phyloP scores from a whole-genome alignment of 2,113 vertebrate species.

The Pelodiscus sinensis region DNA sequence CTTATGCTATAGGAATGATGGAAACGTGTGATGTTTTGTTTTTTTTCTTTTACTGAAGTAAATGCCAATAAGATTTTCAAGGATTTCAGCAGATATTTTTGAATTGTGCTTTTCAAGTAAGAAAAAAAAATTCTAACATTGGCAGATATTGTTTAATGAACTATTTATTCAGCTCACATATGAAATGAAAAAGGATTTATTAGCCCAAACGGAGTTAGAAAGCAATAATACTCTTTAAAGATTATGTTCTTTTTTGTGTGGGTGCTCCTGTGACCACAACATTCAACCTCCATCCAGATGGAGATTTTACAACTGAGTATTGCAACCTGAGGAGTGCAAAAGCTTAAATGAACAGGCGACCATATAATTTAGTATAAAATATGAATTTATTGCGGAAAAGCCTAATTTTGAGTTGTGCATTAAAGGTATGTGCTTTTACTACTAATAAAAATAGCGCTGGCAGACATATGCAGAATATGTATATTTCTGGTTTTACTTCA shows the following conservation, averaged over 20 bases:
- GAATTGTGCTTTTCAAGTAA: neutral
- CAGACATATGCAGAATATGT: neutral
- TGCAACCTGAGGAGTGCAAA: neutral
- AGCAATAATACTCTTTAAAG: slow-evolving; percentile 45
- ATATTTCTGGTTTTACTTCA: neutral
- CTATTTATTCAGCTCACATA: slow-evolving; percentile 12
- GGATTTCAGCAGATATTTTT: neutral
- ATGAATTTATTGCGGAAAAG: neutral
- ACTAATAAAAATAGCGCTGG: neutral
- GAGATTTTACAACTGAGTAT: neutral
- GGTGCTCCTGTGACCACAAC: neutral
- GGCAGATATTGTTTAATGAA: slow-evolving; percentile 1
- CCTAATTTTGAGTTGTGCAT: neutral
- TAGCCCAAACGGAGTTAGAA: slow-evolving; percentile 9
- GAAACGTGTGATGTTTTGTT: neutral
- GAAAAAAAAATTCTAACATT: neutral
- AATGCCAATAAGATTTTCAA: neutral
- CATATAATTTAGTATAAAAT: neutral
- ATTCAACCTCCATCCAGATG: neutral
- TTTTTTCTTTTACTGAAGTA: neutral
- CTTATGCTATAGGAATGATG: neutral
- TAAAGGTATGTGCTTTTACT: neutral
- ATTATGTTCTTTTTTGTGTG: neutral
- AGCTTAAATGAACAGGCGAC: neutral
- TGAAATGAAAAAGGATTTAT: slow-evolving; percentile 17